Conservation (phyloP, 1,140 invertebrate species). For the Atta colombica region DNA sequence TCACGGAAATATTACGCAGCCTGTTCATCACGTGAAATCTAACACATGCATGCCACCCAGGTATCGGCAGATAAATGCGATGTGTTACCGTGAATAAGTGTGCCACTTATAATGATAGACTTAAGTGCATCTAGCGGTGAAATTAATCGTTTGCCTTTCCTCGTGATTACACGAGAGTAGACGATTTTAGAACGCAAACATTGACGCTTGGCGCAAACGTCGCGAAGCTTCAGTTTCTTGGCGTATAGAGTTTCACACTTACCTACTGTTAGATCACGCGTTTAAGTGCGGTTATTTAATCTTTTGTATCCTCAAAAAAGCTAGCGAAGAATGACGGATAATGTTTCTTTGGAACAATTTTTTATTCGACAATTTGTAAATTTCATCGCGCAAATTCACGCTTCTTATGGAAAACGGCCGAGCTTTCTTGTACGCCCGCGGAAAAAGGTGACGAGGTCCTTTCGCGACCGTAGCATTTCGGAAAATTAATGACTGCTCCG, state of each 20-base stretch:
- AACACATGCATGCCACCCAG: background rate
- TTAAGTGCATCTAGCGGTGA: conserved; percentile 19
- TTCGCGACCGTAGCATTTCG: conserved; percentile 53
- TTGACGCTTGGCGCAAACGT: background rate
- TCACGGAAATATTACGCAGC: background rate
- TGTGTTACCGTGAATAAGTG: background rate
- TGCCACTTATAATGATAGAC: conserved; percentile 3
- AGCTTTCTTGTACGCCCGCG: background rate
- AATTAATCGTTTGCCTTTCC: conserved; percentile 28
- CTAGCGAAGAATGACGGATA: background rate
- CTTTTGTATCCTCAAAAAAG: background rate
- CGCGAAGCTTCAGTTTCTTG: background rate
- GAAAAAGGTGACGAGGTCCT: conserved; percentile 34
- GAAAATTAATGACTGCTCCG: conserved; percentile 69
- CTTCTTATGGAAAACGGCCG: background rate
- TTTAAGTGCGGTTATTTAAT: background rate
- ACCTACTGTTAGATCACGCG: background rate
- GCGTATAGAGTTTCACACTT: background rate
- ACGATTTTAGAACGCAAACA: background rate
- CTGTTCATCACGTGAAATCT: conserved; percentile 10
- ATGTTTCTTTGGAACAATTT: background rate
- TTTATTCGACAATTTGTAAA: conserved; percentile 26
- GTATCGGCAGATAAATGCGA: conserved; percentile 29
- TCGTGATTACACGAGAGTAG: background rate
- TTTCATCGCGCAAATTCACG: conserved; percentile 12